phyloP scores from a whole-genome alignment of 2,888 invertebrate species.

The Minunthozetes semirufus region DNA sequence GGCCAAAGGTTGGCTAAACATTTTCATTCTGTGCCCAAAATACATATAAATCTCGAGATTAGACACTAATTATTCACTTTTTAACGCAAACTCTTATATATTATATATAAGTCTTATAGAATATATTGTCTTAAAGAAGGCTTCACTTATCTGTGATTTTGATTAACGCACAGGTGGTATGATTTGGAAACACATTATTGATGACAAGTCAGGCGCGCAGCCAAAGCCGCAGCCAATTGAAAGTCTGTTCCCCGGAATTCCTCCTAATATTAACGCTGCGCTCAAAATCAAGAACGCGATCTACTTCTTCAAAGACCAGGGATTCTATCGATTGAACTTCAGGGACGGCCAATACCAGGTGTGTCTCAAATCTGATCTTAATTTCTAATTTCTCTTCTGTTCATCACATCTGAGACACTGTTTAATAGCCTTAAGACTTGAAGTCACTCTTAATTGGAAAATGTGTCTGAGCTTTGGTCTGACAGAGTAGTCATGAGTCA shows the following conservation, averaged over 20 bases:
- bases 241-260: neutral
- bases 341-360: neutral
- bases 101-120: no score
- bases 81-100: no score
- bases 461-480: no score
- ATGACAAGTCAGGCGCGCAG: neutral
- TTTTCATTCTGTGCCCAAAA: neutral
- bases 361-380: neutral
- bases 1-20: neutral
- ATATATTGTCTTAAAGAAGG: neutral
- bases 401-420: no score
- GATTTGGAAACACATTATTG: neutral
- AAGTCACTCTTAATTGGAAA: no score
- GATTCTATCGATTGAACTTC: neutral
- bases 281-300: neutral
- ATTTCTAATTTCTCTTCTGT: neutral
- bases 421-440: no score
- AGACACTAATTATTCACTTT: no score
- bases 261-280: neutral
- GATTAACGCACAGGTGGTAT: neutral
- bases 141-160: neutral
- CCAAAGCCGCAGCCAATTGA: neutral
- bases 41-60: neutral
- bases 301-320: slow-evolving; percentile 2
- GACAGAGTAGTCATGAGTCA: no score